phyloP scores from a whole-genome alignment of 2,888 invertebrate genomes.

The Lepidochitona cinerea region DNA sequence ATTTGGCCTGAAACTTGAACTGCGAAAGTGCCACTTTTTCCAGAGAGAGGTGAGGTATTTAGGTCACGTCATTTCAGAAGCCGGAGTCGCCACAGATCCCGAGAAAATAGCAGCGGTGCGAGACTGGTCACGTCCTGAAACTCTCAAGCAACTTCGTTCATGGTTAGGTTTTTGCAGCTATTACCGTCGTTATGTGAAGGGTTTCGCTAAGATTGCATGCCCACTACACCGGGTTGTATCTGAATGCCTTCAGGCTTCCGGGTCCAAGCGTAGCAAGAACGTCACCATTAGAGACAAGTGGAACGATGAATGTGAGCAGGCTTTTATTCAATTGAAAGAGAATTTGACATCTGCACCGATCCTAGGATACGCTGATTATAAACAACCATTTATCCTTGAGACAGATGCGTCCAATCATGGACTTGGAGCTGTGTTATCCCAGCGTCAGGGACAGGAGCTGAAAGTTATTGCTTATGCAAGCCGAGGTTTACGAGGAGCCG shows the following conservation, averaged over 20 bases:
- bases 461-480: conserved; percentile 13
- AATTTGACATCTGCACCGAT: conserved; percentile 3
- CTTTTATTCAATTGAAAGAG: conserved; percentile 1
- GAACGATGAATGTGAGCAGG: neutral
- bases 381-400: neutral
- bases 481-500: conserved; percentile 9
- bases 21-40: conserved; percentile 3
- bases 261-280: neutral
- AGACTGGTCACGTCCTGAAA: neutral
- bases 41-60: neutral
- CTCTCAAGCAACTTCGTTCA: neutral
- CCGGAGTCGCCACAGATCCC: neutral
- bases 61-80: neutral
- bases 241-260: neutral
- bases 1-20: conserved; percentile 10
- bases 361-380: neutral
- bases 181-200: conserved; percentile 6
- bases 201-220: neutral
- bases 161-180: conserved; percentile 2
- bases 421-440: conserved; percentile 7
- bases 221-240: neutral
- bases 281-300: neutral
- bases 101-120: no score
- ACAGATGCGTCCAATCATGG: conserved; percentile 4
- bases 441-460: neutral